Evolutionary conservation across 2,113 vertebrate species (phyloP).

Genomic region (Myotis davidii): DNA sequence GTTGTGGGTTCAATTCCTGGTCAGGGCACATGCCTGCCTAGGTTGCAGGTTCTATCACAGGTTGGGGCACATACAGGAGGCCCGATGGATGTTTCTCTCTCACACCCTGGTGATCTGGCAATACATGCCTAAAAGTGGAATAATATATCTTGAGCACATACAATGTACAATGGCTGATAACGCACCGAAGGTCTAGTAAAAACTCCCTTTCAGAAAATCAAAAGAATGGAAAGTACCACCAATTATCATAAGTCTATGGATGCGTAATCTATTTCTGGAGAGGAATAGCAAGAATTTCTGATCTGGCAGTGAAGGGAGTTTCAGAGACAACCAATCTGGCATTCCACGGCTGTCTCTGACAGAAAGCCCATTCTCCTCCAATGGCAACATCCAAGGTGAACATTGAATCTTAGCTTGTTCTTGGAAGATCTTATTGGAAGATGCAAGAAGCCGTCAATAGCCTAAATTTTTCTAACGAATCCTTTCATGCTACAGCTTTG

Average conservation of each 20-base stretch:
- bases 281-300: neutral
- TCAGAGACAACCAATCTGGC: neutral
- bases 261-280: neutral
- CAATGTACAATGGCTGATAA: neutral
- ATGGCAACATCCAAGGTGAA: neutral
- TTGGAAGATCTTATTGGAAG: neutral
- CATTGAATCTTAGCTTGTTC: neutral
- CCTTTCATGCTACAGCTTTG: neutral
- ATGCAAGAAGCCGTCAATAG: neutral
- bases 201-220: neutral
- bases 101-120: neutral
- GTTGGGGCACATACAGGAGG: neutral
- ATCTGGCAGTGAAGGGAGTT: neutral
- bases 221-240: neutral
- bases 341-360: neutral
- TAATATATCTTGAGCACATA: neutral
- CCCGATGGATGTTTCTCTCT: neutral
- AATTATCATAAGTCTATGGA: neutral
- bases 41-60: too few relatives aligned
- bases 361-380: slow-evolving; percentile 12
- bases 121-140: neutral
- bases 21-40: neutral
- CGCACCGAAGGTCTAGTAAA: neutral
- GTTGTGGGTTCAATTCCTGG: neutral
- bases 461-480: neutral